Conservation (phyloP, 2,888 invertebrate genomes). For the Agonopterix heracliana region DNA sequence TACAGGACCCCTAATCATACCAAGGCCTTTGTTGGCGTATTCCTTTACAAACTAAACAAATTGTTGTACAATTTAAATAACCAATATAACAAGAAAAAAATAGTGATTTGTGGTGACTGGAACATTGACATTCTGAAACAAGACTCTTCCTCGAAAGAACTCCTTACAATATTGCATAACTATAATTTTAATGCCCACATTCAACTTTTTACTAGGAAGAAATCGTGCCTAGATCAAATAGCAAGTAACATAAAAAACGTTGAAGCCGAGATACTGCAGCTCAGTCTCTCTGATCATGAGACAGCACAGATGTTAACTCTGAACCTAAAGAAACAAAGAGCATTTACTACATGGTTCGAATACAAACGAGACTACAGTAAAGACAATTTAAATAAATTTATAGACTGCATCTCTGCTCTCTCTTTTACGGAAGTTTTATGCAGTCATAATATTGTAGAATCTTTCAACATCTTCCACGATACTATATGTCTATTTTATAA, state of each 20-base stretch:
- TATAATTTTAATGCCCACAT: constrained; percentile 9
- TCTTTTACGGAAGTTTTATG: background rate
- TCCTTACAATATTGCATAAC: background rate
- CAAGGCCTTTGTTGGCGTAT: background rate
- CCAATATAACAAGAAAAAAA: constrained; percentile 3
- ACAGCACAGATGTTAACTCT: background rate
- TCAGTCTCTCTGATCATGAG: constrained; percentile 6
- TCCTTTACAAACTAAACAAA: constrained; percentile 6
- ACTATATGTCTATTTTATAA: background rate
- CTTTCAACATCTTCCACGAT: background rate
- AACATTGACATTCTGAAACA: constrained; percentile 7
- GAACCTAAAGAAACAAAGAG: background rate
- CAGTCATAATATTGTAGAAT: background rate
- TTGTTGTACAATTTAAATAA: background rate
- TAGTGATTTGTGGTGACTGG: constrained; percentile 7
- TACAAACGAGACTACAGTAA: background rate
- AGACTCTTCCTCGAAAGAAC: background rate
- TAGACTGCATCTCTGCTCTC: too few species aligned
- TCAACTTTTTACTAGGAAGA: constrained; percentile 3
- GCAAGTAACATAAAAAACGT: constrained; percentile 5
- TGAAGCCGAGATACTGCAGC: background rate
- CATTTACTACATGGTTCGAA: constrained; percentile 1
- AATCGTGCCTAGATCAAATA: constrained; percentile 12
- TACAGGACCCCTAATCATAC: constrained; percentile 4
- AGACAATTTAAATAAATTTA: constrained; percentile 1